Percentiles rank a stretch among this genome's conserved stretches.
Conservation (phyloP, 1,140 invertebrate genomes). For the Propsilocerus akamusi region DNA sequence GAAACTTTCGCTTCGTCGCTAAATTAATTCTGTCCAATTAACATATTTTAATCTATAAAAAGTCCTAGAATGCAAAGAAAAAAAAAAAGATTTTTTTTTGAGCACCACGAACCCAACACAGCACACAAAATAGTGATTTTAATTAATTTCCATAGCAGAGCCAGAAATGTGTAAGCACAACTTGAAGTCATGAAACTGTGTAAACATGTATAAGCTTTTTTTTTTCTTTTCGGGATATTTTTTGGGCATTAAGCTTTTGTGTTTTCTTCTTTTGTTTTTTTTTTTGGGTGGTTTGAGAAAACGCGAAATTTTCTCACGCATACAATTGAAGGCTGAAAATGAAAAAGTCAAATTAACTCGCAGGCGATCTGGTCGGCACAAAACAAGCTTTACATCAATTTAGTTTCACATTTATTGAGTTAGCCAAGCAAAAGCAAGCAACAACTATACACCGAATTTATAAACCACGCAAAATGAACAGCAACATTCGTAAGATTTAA, state of each 20-base stretch:
- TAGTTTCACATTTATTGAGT: no score
- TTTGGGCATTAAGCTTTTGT: slow-evolving; percentile 1
- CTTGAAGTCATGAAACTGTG: neutral
- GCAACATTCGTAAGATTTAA: no score
- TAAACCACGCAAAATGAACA: no score
- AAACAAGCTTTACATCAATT: no score
- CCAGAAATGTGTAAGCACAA: neutral
- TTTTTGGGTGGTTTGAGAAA: neutral
- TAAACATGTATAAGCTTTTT: no score
- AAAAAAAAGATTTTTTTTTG: neutral
- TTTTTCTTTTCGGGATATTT: neutral
- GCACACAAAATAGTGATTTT: neutral
- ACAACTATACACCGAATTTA: no score
- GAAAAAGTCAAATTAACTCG: no score
- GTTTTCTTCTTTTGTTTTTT: neutral
- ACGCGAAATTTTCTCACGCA: neutral
- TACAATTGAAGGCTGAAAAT: neutral
- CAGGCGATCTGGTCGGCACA: neutral
- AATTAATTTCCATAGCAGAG: slow-evolving; percentile 4
- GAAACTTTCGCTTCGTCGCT: neutral
- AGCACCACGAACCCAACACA: neutral
- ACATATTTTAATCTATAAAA: slow-evolving; percentile 4
- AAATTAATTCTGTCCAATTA: slow-evolving; percentile 4
- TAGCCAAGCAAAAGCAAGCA: no score
- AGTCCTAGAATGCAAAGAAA: neutral